Base-by-base conservation (phyloP, 2,113 vertebrate species). In the Bambusicola thoracicus region DNA sequence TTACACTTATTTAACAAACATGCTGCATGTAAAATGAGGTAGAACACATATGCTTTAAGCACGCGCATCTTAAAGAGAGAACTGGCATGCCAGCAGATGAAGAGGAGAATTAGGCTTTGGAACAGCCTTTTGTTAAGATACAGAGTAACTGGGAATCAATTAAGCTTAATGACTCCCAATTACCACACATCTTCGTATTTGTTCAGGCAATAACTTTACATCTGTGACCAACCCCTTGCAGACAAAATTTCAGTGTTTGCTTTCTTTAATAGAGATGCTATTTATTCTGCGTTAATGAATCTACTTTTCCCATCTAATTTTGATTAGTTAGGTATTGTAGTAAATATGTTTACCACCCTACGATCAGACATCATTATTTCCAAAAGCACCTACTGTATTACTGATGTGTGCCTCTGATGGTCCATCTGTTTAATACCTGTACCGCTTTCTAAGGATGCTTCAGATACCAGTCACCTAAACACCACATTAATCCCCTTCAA, bases 91-190 rank as follows among this genome's bases (percentile, higher is more conserved):
- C 2, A 8, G 14, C 10, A 16, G 1, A 61, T 4, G 12, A 75
- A 87, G 29, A 68, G 56, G 67, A 73, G 56, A 81, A 27, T 21
- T 2, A 53, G 43, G 70, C 27, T 88, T n/a, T 1, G 6, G 68
- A 8, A 72, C 0, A 36, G 56, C 77, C 87, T 77, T 77, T 70
- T 70, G 36, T 77, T 27, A 22, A 61, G 78, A 62, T 15, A 34
- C 1, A 7, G 79, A 90, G 76, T 43, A 61, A 93, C 83, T 89
- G 92, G 93, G 79, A 95, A 93, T 87, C 94, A 94, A 58, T 96
- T 93, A 94, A 92, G 48, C 88, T n/a, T 72, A 83, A 95, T 79
- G 55, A 63, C 88, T 83, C 77, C 69, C 88, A 75, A 43, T 92
- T 76, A 91, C 6, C 16, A 38, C 46, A 4, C 34, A 59, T 27